Conservation (phyloP, 2,888 invertebrate genomes). For the Pseudanteris insignis region DNA sequence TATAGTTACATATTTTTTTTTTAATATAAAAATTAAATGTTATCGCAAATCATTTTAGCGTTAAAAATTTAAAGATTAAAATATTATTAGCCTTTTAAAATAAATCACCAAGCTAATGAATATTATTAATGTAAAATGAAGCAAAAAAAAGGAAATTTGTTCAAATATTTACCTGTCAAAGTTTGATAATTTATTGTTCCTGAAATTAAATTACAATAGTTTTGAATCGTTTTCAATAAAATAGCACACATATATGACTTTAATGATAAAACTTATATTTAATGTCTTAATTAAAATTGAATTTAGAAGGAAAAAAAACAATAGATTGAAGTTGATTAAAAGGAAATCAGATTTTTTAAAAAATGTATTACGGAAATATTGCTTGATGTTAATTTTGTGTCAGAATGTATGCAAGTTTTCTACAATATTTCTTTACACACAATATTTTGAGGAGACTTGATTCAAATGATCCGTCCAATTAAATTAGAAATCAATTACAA, state of each 20-base stretch:
- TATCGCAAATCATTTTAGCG: no score
- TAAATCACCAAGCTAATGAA: no score
- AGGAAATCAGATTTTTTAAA: no score
- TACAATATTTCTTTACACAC: slow-evolving; percentile 19
- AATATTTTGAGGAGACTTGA: slow-evolving; percentile 16
- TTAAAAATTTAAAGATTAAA: slow-evolving; percentile 8
- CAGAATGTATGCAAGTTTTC: slow-evolving; percentile 14
- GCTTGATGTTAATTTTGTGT: slow-evolving; percentile 4
- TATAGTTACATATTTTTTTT: no score
- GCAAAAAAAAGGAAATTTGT: slow-evolving; percentile 17
- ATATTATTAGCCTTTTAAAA: no score
- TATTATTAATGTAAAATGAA: background rate
- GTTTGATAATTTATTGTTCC: slow-evolving; percentile 47
- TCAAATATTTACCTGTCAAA: slow-evolving; percentile 43
- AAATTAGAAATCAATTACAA: background rate
- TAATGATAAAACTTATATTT: slow-evolving; percentile 11
- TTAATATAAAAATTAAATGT: no score
- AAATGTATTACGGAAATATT: slow-evolving; percentile 6
- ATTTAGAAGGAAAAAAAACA: background rate
- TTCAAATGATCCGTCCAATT: slow-evolving; percentile 13
- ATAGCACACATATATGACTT: slow-evolving; percentile 6
- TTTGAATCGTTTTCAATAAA: slow-evolving; percentile 21
- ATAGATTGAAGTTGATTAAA: background rate
- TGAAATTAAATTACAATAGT: slow-evolving; percentile 38
- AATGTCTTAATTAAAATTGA: background rate